Conservation (phyloP, 2,797 vertebrate genomes). For the Lerista edwardsae region DNA sequence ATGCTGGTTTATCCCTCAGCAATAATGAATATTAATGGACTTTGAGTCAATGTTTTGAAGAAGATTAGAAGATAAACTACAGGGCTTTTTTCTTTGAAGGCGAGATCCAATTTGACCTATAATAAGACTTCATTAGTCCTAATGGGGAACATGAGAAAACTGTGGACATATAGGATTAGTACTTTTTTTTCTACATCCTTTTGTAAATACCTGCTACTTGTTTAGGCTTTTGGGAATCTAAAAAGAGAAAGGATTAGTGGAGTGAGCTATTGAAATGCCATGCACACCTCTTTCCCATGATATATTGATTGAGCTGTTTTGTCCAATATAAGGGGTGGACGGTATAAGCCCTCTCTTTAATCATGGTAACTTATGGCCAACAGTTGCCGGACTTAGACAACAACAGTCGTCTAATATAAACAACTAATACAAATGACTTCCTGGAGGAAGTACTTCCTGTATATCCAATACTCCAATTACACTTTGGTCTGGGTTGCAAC, state of each 20-base stretch:
- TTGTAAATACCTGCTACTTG: neutral
- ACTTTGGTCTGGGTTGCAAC: neutral
- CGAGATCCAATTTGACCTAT: slow-evolving; percentile 29
- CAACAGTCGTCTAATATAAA: neutral
- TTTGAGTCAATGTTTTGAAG: slow-evolving; percentile 66
- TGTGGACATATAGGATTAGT: slow-evolving; percentile 18
- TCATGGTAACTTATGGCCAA: neutral
- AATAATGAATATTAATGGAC: slow-evolving; percentile 38
- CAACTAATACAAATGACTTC: neutral
- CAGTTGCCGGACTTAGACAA: neutral
- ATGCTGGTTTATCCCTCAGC: slow-evolving; percentile 54
- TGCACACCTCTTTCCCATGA: neutral
- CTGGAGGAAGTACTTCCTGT: neutral
- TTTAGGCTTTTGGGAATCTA: slow-evolving; percentile 19
- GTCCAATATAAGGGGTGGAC: neutral
- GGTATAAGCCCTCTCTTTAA: neutral
- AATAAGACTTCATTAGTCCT: slow-evolving; percentile 27
- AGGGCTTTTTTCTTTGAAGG: slow-evolving; percentile 48
- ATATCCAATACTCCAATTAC: neutral
- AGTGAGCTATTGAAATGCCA: neutral
- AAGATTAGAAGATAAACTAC: slow-evolving; percentile 49
- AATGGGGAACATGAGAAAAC: slow-evolving; percentile 23
- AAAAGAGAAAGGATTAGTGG: neutral
- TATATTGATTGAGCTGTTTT: neutral
- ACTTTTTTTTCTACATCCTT: neutral